phyloP scores from a whole-genome alignment of 2,888 invertebrate genomes.

The Isoperla grammatica region DNA sequence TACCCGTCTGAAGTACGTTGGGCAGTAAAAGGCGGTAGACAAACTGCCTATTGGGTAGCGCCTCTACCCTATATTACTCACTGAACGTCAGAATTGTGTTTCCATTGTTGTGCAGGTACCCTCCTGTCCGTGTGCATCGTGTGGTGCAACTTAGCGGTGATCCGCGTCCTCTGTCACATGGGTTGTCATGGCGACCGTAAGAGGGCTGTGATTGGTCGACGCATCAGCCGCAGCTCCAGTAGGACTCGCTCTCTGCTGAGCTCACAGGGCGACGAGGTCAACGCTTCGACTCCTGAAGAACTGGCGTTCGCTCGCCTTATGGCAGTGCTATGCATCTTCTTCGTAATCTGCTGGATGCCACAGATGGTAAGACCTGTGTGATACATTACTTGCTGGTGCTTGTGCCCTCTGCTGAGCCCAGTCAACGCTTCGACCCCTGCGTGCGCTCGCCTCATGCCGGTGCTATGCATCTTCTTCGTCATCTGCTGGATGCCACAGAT shows the following conservation, averaged over 20 bases:
- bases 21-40: too few relatives aligned
- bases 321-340: conserved; percentile 75
- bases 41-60: too few relatives aligned
- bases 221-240: conserved; percentile 23
- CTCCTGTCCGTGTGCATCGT: conserved; percentile 68
- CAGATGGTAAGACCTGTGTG: conserved; percentile 71
- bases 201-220: conserved; percentile 21
- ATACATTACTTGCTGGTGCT: too few relatives aligned
- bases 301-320: conserved; percentile 79
- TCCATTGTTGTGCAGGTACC: conserved; percentile 52
- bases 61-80: too few relatives aligned
- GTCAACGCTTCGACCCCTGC: conserved; percentile 58
- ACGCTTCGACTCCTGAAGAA: conserved; percentile 67
- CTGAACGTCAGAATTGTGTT: too few relatives aligned
- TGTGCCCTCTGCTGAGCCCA: not conserved
- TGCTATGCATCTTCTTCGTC: conserved; percentile 74
- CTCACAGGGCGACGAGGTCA: conserved; percentile 27
- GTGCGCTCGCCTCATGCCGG: conserved; percentile 79
- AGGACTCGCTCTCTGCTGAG: not conserved
- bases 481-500: conserved; percentile 85
- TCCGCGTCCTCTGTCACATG: conserved; percentile 63
- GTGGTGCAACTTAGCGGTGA: conserved; percentile 77
- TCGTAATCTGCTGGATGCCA: conserved; percentile 82
- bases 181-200: conserved; percentile 35
- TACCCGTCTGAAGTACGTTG: too few relatives aligned